Evolutionary conservation across 2,113 vertebrate genomes (phyloP), one percentile per base, ranked within the genome.

Genomic region (Typhlomys cinereus): DNA sequence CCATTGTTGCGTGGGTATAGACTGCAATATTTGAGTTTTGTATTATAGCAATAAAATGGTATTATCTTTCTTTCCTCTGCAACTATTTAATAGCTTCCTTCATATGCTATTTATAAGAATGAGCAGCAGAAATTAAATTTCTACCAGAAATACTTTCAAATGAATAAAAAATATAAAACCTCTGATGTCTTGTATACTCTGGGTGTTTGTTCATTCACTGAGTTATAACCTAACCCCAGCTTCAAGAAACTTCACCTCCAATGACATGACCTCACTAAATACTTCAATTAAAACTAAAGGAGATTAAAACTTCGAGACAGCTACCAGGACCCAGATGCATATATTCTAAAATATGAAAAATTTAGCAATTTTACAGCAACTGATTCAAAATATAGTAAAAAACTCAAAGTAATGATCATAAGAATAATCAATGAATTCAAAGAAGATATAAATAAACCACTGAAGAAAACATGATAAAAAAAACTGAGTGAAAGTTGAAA

Each of bases 71-170:
- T 69, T 89, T 74, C 75, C 52, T 79, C 92, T 7, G 13, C 52
- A 21, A 54, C 7, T 70, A 86, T 34, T 95, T 82, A 80, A 83
- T 50, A 91, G 7, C 36, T 70, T 57, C 29, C 81, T 1, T 27
- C 7, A 75, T 46, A 34, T 62, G 21, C 2, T 87, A n/a, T n/a
- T n/a, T n/a, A 80, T 23, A 83, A 69, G 23, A 95, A 80, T 71
- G 90, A 85, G 83, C 39, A 44, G 27, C 48, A 88, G 46, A 70
- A 87, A 85, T 66, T 85, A 93, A 92, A 73, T 71, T 75, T 84
- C 23, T 75, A 93, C 36, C 41, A 75, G 34, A 27, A 27, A 3
- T 89, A 27, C 36, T 75, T 89, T 18, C 17, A 64, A 73, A 39
- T n/a, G 29, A 92, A 75, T 27, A 54, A 74, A 66, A 88, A 74